Conservation (phyloP, 2,888 invertebrate species). For the Lumbricus terrestris region DNA sequence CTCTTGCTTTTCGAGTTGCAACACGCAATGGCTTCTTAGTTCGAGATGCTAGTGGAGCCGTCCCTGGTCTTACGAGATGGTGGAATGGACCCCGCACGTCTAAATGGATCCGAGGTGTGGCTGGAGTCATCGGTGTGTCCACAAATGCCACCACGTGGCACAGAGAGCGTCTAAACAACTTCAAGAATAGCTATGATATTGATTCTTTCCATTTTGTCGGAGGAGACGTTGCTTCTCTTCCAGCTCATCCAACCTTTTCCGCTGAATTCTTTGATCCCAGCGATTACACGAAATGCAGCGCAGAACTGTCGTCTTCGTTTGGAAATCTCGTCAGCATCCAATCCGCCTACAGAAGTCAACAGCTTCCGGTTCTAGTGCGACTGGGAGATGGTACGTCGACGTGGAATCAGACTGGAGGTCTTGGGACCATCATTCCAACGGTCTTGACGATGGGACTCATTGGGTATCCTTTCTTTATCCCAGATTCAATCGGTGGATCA, state of each 20-base stretch:
- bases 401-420: slow-evolving; percentile 26
- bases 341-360: slow-evolving; percentile 22
- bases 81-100: not conserved
- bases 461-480: slow-evolving; percentile 28
- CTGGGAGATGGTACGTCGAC: slow-evolving; percentile 21
- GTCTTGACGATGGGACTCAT: slow-evolving; percentile 27
- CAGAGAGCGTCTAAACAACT: not conserved
- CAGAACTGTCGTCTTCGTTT: not conserved
- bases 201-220: slow-evolving; percentile 26
- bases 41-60: not conserved
- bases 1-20: slow-evolving; percentile 73
- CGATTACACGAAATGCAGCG: slow-evolving; percentile 15
- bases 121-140: slow-evolving; percentile 23
- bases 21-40: slow-evolving; percentile 46
- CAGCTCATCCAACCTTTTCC: slow-evolving; percentile 17
- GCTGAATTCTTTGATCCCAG: not conserved
- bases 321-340: slow-evolving; percentile 14
- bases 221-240: slow-evolving; percentile 22
- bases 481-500: slow-evolving; percentile 27
- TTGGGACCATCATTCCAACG: slow-evolving; percentile 23
- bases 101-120: not conserved
- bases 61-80: slow-evolving; percentile 24
- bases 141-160: not conserved
- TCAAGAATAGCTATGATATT: slow-evolving; percentile 17
- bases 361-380: not conserved